Percentiles rank a stretch among this genome's conserved stretches.
Conservation (phyloP, 1,140 invertebrate species). For the Littorina saxatilis region DNA sequence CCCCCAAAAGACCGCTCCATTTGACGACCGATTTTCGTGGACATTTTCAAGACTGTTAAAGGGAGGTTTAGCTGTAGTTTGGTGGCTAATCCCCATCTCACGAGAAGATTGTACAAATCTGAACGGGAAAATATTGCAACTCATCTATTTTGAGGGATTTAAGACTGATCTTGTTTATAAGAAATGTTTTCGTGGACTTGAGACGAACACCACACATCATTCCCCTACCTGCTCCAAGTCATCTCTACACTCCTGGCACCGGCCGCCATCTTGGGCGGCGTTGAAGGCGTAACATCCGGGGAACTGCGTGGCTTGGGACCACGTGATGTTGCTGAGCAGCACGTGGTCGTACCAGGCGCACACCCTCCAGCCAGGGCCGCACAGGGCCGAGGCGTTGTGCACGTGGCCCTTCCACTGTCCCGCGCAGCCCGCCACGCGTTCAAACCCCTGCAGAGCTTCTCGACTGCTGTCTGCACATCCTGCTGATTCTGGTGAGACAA, state of each 20-base stretch:
- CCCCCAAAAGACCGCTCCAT: too few species aligned
- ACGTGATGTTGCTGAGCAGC: conserved; percentile 62
- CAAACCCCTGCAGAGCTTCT: conserved; percentile 46
- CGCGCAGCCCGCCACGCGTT: conserved; percentile 60
- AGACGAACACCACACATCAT: too few species aligned
- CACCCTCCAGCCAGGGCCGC: conserved; percentile 70
- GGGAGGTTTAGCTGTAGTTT: too few species aligned
- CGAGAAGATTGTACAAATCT: too few species aligned
- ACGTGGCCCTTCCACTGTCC: conserved; percentile 71
- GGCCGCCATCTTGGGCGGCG: conserved; percentile 71
- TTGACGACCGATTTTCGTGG: too few species aligned
- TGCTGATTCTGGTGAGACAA: not conserved
- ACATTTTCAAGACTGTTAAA: too few species aligned
- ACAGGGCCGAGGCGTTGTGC: conserved; percentile 60
- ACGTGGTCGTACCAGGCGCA: conserved; percentile 64
- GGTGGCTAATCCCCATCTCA: too few species aligned
- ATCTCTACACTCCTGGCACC: conserved; percentile 65
- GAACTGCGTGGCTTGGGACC: conserved; percentile 65
- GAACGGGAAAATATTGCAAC: too few species aligned
- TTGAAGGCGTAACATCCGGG: conserved; percentile 71
- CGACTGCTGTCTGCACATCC: conserved; percentile 61
- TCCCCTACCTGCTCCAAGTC: conserved; percentile 36
- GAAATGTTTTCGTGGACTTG: too few species aligned
- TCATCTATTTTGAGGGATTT: too few species aligned
- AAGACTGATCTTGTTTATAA: too few species aligned